These are phyloP conservation scores for Alethe castanea DNA, from an alignment of 2,113 vertebrate genomes.

Conservation along the genomic window DNA sequence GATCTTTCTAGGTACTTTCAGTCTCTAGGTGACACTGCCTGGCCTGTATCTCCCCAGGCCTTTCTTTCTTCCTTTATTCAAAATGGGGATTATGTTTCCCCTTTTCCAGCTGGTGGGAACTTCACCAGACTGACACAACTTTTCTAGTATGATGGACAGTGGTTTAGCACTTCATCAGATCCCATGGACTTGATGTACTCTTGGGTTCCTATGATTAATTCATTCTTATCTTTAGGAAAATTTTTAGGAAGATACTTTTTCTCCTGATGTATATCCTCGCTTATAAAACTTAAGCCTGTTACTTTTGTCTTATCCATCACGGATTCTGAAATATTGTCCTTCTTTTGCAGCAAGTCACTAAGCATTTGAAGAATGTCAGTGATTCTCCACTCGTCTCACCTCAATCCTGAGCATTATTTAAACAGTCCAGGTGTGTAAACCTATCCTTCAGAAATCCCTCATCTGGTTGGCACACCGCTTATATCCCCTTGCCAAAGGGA, in stretches of 20 bases:
- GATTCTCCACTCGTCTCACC: neutral
- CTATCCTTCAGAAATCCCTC: neutral
- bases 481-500: neutral
- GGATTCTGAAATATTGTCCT: neutral
- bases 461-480: rapidly evolving
- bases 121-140: neutral
- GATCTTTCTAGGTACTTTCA: neutral
- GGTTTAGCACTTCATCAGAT: neutral
- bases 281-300: neutral
- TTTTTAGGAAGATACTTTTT: neutral
- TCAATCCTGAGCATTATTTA: neutral
- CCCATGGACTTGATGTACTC: neutral
- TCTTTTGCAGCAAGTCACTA: neutral
- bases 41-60: neutral
- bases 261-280: neutral
- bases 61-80: neutral
- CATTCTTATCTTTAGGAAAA: neutral
- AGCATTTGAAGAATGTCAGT: neutral
- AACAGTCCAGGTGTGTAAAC: neutral
- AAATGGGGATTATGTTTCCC: neutral
- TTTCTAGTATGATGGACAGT: neutral
- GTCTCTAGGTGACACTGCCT: neutral
- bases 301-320: neutral
- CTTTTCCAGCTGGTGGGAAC: neutral
- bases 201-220: neutral